These are phyloP conservation scores for Drosophila seguyi DNA, from an alignment of 1,140 invertebrate genomes.

Conservation along the genomic window DNA sequence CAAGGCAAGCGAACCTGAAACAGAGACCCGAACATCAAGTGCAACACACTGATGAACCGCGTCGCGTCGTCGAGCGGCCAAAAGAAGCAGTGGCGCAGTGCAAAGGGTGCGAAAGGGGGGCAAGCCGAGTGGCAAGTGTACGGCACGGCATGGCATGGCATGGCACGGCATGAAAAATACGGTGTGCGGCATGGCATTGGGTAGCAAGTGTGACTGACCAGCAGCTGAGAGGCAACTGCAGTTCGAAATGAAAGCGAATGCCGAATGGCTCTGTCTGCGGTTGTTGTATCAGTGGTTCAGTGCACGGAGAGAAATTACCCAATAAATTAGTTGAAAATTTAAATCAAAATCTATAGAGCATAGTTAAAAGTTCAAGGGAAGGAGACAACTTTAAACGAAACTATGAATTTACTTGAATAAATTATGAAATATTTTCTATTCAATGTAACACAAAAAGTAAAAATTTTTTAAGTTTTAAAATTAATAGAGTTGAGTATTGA, in stretches of 20 bases:
- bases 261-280: conserved; percentile 51
- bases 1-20: conserved; percentile 40
- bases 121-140: conserved; percentile 50
- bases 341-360: not conserved
- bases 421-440: too few relatives aligned
- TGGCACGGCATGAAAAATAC: conserved; percentile 44
- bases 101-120: conserved; percentile 25
- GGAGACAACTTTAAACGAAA: not conserved
- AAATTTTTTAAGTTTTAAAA: too few relatives aligned
- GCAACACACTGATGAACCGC: conserved; percentile 69
- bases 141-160: conserved; percentile 48
- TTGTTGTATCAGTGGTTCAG: conserved; percentile 20
- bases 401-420: too few relatives aligned
- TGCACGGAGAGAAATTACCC: not conserved
- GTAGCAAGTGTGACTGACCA: conserved; percentile 72
- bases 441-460: not conserved
- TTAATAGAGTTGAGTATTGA: too few relatives aligned
- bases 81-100: not conserved
- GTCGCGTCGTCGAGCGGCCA: conserved; percentile 25
- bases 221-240: conserved; percentile 45
- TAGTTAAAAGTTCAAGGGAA: not conserved
- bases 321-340: not conserved
- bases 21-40: conserved; percentile 62
- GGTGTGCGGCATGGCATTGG: conserved; percentile 49
- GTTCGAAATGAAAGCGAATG: conserved; percentile 77